Evolutionary conservation across 2,888 invertebrate species (phyloP).

Genomic region (Limnephilus marmoratus): DNA sequence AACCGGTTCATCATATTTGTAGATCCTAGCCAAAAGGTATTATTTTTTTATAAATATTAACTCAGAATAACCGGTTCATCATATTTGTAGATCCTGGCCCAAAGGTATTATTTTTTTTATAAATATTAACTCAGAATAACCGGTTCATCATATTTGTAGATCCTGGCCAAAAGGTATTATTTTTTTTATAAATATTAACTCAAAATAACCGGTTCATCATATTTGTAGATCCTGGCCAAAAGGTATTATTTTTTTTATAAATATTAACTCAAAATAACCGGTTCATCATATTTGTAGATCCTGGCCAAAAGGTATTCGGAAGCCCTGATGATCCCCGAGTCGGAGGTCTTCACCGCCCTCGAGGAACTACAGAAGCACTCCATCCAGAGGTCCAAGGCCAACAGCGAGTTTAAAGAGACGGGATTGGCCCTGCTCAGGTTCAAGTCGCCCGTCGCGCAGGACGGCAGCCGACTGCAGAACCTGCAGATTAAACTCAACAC

Average conservation of each 20-base stretch:
- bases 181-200: no score
- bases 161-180: conserved; percentile 79
- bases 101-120: no score
- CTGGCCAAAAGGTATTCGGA: conserved; percentile 79
- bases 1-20: neutral
- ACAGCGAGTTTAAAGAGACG: conserved; percentile 82
- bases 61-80: no score
- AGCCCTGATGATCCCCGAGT: conserved; percentile 76
- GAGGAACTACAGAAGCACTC: conserved; percentile 83
- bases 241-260: conserved; percentile 72
- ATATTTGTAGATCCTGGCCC: conserved; percentile 79
- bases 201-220: no score
- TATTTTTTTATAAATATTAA: no score
- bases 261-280: no score
- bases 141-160: conserved; percentile 72
- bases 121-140: no score
- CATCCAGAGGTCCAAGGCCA: conserved; percentile 83
- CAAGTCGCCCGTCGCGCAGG: conserved; percentile 78
- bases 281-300: conserved; percentile 73
- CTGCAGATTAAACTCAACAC: conserved; percentile 78
- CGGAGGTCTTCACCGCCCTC: conserved; percentile 77
- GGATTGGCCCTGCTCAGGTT: conserved; percentile 86
- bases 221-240: conserved; percentile 79
- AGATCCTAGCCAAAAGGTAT: conserved; percentile 82
- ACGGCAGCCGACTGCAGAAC: conserved; percentile 74